Evolutionary conservation across 2,113 vertebrate genomes (phyloP).

Genomic region (Mormoops blainvillei): DNA sequence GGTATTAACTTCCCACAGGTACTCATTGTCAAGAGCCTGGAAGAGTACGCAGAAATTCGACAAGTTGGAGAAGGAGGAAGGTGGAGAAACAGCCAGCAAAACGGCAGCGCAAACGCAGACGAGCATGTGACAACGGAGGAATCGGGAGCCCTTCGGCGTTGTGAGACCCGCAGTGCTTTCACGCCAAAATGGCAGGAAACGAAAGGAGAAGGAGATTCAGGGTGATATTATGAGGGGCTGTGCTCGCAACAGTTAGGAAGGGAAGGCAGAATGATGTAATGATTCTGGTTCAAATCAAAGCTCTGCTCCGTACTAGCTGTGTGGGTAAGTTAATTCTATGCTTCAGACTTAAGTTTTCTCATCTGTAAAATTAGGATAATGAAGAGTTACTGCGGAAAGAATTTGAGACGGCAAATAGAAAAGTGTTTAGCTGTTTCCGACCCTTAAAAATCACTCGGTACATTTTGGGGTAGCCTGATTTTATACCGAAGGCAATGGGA

Average conservation of each 20-base stretch:
- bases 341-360: neutral
- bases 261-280: neutral
- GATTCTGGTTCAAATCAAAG: neutral
- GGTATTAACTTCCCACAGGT: neutral
- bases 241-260: fast-evolving
- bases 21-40: neutral
- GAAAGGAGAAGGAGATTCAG: neutral
- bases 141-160: neutral
- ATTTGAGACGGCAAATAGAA: neutral
- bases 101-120: neutral
- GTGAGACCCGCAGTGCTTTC: neutral
- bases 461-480: neutral
- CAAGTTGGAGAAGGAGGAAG: neutral
- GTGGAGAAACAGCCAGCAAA: neutral
- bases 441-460: neutral
- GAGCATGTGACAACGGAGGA: neutral
- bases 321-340: neutral
- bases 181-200: neutral
- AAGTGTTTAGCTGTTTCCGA: neutral
- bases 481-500: neutral
- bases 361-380: neutral
- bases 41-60: neutral
- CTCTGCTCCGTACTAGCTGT: neutral
- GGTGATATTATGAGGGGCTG: neutral
- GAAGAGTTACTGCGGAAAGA: neutral